Evolutionary conservation across 2,113 vertebrate species (phyloP).

Genomic region (Helogale parvula): DNA sequence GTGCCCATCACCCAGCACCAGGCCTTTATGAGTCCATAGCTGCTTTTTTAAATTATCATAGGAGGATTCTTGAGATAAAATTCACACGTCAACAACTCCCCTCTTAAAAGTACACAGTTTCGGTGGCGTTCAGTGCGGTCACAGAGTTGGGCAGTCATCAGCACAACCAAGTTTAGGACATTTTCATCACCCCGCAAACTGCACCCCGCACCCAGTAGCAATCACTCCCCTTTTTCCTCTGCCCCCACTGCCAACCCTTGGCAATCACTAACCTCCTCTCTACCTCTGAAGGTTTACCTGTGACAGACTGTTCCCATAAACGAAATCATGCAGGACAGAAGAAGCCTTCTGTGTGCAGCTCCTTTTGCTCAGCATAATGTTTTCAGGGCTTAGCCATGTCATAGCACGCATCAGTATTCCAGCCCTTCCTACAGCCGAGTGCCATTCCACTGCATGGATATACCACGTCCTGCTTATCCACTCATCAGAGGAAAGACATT

Average conservation of each 20-base stretch:
- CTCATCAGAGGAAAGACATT: too few relatives aligned
- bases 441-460: background rate
- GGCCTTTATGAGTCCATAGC: background rate
- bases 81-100: background rate
- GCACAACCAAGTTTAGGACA: background rate
- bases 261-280: background rate
- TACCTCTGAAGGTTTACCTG: background rate
- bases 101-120: background rate
- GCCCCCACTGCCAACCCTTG: too few relatives aligned
- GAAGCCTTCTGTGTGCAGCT: background rate
- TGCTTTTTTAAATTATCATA: background rate
- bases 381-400: background rate
- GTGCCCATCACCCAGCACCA: background rate
- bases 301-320: background rate
- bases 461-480: background rate
- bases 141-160: too few relatives aligned
- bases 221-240: background rate
- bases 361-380: background rate
- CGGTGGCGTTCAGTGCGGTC: background rate
- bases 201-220: too few relatives aligned
- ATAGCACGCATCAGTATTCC: background rate
- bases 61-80: background rate
- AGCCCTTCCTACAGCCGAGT: background rate
- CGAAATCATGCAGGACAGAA: background rate
- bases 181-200: background rate